Evolutionary conservation across 2,113 vertebrate genomes (phyloP), one percentile per base, ranked within the genome.

Genomic region (Muscicapa adusta): DNA sequence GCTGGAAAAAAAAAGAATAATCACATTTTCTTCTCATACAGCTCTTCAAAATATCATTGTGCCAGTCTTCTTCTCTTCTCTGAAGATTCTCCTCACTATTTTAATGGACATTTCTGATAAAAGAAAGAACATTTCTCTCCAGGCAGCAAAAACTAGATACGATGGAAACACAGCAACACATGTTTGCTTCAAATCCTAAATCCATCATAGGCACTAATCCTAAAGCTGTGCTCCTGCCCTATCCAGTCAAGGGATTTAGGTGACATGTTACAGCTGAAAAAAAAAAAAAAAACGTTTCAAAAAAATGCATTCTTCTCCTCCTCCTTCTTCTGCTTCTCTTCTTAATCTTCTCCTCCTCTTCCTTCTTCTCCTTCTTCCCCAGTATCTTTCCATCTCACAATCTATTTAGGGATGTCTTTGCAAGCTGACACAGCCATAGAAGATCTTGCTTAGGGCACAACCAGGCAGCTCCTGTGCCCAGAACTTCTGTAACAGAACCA

Each of bases 171-270:
- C 84, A 56, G 95, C 92, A 91, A 95, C 94, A 97, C 98, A 96
- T 98, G 98, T 96, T 94, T 72, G 97, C 97, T 84, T 96, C 96
- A 97, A 98, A 98, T 96, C 97, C 97, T 98, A 98, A 99, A 98
- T 98, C 99, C 98, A 96, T 95, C 80, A 85, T 75, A 93, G 81
- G 96, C 67, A 36, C 93, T 99, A 99, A 99, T 99, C 99, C 98
- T 65, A 91, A 93, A 97, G 96, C 96, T 4, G 47, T 36, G 48
- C 94, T 80, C 86, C 93, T 88, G 96, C 92, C 97, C 96, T 97
- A 98, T 97, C 96, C 96, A 81, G 90, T 87, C 91, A 89, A 88
- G 93, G 98, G 99, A 98, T 99, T 99, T 98, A 96, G 67, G 93
- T 88, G 91, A 90, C 88, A 92, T 0, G 4, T 24, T 91, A 48